Evolutionary conservation across 2,113 vertebrate species (phyloP), one percentile per base, ranked within the genome.

Genomic region (Fulmarus glacialis): DNA sequence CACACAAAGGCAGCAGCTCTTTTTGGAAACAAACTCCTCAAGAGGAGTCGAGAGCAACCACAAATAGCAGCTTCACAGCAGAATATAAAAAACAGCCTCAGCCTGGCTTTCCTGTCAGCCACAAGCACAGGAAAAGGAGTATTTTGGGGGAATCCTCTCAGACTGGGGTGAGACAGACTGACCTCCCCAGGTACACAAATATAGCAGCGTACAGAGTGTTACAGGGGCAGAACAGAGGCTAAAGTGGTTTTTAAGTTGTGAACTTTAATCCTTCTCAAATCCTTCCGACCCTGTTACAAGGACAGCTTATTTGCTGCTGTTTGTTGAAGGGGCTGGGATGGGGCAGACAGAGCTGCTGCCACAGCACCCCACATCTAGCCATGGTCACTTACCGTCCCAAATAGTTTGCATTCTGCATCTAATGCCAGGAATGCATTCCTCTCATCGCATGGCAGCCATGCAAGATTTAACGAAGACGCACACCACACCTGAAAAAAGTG

Each of bases 61-160:
- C 94, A 87, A 95, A 96, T 50, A 63, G 43, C 55, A 92, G 94
- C 74, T 84, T 91, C 60, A 40, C 21, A 79, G 43, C 8, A 56
- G 60, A 71, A 82, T 9, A 43, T 21, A 43, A 55, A 63, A 50
- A 4, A 34, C 8, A 24, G 64, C 19, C 40, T 63, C 77, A 73
- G 38, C 32, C 55, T 82, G 24, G 21, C 36, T 38, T 72, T 82
- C 68, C 75, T 36, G 52, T 23, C 50, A 78, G 64, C 83, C 64
- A 12, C 6, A 0, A 71, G 50, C 15, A 67, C 29, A 84, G 81
- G 18, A 53, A 82, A 82, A 74, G 6, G 12, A 81, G 23, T 20
- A 53, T 62, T 84, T 56, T 16, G 40, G 40, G 56, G 48, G 27
- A 90, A 91, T 48, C 64, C 40, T 90, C 48, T 92, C 67, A 82